These are phyloP conservation scores for Pyrocoelia pectoralis DNA, from an alignment of 2,888 invertebrate genomes.

Conservation along the genomic window DNA sequence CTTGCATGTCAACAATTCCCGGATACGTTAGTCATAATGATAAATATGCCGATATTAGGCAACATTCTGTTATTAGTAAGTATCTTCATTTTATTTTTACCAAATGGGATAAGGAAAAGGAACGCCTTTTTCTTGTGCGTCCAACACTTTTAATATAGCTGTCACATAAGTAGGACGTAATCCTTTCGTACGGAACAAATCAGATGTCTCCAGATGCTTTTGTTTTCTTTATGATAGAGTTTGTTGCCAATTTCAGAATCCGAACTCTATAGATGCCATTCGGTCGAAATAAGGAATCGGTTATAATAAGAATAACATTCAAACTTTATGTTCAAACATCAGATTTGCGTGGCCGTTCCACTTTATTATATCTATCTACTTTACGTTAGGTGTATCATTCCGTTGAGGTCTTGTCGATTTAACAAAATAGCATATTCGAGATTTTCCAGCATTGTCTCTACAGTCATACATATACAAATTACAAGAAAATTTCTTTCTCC, in stretches of 20 bases:
- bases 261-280: not conserved
- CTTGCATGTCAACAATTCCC: slow-evolving; percentile 81
- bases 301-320: not conserved
- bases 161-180: not conserved
- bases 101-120: not conserved
- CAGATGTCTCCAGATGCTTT: not conserved
- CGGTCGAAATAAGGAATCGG: slow-evolving; percentile 1
- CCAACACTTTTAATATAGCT: not conserved
- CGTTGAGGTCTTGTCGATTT: not conserved
- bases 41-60: slow-evolving; percentile 77
- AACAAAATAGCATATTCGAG: not conserved
- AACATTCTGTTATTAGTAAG: slow-evolving; percentile 77
- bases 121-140: not conserved
- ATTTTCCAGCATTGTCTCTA: no score
- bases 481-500: no score
- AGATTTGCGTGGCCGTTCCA: not conserved
- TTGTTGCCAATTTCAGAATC: not conserved
- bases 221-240: not conserved
- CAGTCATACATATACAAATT: no score
- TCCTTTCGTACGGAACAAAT: not conserved
- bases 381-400: not conserved
- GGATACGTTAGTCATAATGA: slow-evolving; percentile 75
- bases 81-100: slow-evolving; percentile 35
- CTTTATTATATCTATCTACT: not conserved
- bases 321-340: not conserved